Evolutionary conservation across 2,113 vertebrate genomes (phyloP), one percentile per base, ranked within the genome.

Genomic region (Eublepharis macularius): DNA sequence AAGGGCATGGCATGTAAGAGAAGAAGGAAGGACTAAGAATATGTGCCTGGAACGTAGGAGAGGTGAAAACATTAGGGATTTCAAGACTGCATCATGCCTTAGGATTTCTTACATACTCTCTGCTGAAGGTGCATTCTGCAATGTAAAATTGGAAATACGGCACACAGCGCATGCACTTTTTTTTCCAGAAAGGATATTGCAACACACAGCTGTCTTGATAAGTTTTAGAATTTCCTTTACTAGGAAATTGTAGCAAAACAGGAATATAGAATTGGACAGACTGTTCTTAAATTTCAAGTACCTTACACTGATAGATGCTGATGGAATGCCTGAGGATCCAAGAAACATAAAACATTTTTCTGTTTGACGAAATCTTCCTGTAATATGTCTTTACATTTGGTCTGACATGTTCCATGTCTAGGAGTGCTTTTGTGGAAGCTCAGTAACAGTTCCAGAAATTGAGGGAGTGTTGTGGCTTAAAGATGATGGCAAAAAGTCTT

Each of bases 361-460:
- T 69, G 14, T 77, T 63, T 29, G 60, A 63, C 26, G 60, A 19
- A 29, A 83, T 54, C 21, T 17, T 19, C 21, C n/a, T 80, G 4
- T 76, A 16, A 63, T 9, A 63, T 66, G 19, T 86, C 69, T 43
- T 83, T 0, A 47, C 1, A 43, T 3, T 85, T 87, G 86, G 29
- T 84, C 1, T 91, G 26, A 72, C 39, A 79, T 32, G 11, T 73
- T 81, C 90, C 54, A n/a, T 80, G 86, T 94, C 57, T 92, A 99
- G 98, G 99, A 99, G 94, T 99, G 98, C 94, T 99, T 99, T 94
- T 99, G 98, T 86, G 98, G 98, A 81, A 98, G 98, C 94, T 98
- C 98, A 7, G 98, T 99, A 90, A 98, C 98, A 0, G 98, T 99
- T 79, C 98, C 98, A 76, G 98, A 99, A 96, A 98, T 99, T n/a